Percentiles rank a stretch among this genome's conserved stretches.
These are phyloP conservation scores for Ameiurus melas DNA, from an alignment of 2,113 vertebrate species.

Conservation along the genomic window DNA sequence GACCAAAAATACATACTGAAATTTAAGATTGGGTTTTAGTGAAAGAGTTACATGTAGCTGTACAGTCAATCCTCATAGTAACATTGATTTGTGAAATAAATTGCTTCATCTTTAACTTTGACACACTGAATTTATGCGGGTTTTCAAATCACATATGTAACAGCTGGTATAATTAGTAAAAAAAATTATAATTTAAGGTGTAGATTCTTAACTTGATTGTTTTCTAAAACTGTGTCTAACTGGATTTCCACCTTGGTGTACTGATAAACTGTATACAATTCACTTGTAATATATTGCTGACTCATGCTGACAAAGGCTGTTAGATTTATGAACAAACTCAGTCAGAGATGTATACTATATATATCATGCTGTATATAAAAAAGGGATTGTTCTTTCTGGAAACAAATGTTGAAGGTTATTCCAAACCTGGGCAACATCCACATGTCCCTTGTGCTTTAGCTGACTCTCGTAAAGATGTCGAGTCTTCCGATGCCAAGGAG, in stretches of 20 bases:
- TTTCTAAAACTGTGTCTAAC: not conserved
- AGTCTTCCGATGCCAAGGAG: not conserved
- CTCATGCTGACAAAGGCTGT: not conserved
- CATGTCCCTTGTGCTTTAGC: slow-evolving; percentile 45
- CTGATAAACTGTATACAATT: not conserved
- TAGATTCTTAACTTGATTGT: not conserved
- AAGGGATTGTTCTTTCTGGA: not conserved
- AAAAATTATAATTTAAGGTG: not conserved
- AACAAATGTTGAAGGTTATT: not conserved
- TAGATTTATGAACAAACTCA: slow-evolving; percentile 3
- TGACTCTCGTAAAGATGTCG: slow-evolving; percentile 25
- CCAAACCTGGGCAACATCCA: not conserved
- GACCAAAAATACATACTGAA: not conserved
- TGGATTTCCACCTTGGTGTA: not conserved
- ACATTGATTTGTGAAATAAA: not conserved
- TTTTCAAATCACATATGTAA: too few relatives aligned
- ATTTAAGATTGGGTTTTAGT: not conserved
- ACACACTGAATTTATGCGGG: too few relatives aligned
- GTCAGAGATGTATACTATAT: slow-evolving; percentile 1
- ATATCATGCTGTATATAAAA: not conserved
- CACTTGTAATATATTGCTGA: not conserved
- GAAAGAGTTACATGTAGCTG: not conserved
- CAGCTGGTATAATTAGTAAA: not conserved
- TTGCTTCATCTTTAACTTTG: not conserved
- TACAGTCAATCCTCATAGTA: not conserved